A percentile compares a stretch with the other conserved stretches of the same genome.
Conservation (phyloP, 2,113 vertebrate species). For the Cyanoramphus novaezelandiae region DNA sequence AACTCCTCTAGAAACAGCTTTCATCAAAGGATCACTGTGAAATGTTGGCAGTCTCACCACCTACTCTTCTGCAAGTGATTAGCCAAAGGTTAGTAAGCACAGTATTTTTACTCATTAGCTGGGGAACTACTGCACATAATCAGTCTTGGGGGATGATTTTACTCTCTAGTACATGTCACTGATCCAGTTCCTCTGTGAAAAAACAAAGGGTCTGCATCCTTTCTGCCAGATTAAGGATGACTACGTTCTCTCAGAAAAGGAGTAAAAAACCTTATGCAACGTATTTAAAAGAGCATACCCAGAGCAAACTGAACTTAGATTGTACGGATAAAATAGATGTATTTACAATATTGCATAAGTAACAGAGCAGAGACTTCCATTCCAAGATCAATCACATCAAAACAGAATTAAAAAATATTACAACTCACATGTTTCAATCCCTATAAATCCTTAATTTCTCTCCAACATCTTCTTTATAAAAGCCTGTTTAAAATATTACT, state of each 20-base stretch:
- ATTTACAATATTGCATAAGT: conserved; percentile 73
- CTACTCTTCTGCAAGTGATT: background rate
- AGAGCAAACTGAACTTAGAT: conserved; percentile 44
- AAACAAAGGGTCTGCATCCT: background rate
- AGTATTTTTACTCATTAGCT: background rate
- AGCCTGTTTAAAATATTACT: conserved; percentile 57
- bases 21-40: background rate
- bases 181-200: background rate
- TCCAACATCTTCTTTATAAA: conserved; percentile 52
- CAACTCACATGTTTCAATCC: conserved; percentile 58
- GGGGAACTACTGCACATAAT: background rate
- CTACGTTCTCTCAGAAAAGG: conserved; percentile 25
- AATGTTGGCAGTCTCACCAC: background rate
- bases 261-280: conserved; percentile 25
- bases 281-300: conserved; percentile 44
- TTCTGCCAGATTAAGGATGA: background rate
- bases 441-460: conserved; percentile 62
- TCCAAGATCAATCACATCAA: conserved; percentile 65
- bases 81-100: conserved; percentile 6
- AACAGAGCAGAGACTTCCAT: conserved; percentile 55
- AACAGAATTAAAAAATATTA: conserved; percentile 67
- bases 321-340: conserved; percentile 42
- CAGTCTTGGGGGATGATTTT: background rate
- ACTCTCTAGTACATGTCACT: background rate
- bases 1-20: background rate